These are phyloP conservation scores for Telenomus remus DNA, from an alignment of 1,140 invertebrate species.

Conservation along the genomic window DNA sequence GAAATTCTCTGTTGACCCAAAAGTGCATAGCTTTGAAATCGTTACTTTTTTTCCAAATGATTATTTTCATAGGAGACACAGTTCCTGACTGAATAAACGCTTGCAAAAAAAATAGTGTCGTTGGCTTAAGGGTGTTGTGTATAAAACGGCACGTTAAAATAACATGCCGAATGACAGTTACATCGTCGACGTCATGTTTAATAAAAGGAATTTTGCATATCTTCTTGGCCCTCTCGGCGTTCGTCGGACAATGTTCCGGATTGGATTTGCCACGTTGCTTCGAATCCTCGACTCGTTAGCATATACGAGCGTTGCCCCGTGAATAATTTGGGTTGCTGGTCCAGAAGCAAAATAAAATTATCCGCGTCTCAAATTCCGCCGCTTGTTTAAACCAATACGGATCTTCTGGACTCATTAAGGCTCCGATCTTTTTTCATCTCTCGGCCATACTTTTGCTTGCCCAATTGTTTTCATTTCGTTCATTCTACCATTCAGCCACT, in stretches of 20 bases:
- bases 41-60: not conserved
- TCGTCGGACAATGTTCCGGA: constrained; percentile 50
- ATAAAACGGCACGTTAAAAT: constrained; percentile 40
- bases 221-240: constrained; percentile 53
- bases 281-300: constrained; percentile 66
- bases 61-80: constrained; percentile 5
- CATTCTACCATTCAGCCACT: no score
- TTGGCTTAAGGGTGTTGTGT: constrained; percentile 13
- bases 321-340: constrained; percentile 68
- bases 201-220: constrained; percentile 74
- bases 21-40: no score
- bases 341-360: constrained; percentile 45
- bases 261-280: constrained; percentile 51
- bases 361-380: constrained; percentile 22
- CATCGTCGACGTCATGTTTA: constrained; percentile 62
- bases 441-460: not conserved
- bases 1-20: no score
- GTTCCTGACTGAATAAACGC: constrained; percentile 14
- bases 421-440: constrained; percentile 11
- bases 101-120: constrained; percentile 7
- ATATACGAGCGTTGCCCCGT: constrained; percentile 68
- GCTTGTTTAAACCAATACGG: constrained; percentile 38
- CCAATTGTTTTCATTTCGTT: no score
- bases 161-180: constrained; percentile 47
- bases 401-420: constrained; percentile 16